A percentile compares a stretch with the other conserved stretches of the same genome.
These are phyloP conservation scores for Podotricha telesiphe DNA, from an alignment of 2,888 invertebrate species.

Conservation along the genomic window DNA sequence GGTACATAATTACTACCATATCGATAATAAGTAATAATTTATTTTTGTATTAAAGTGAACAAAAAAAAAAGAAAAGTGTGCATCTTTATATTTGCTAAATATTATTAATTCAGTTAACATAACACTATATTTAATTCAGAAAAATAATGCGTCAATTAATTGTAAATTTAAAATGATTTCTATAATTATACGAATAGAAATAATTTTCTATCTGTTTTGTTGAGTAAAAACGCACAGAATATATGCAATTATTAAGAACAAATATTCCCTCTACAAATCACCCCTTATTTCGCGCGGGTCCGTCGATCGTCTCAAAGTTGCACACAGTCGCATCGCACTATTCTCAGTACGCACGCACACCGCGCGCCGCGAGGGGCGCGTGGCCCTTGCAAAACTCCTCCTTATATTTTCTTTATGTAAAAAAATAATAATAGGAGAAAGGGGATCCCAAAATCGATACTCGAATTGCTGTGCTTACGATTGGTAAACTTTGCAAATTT, in stretches of 20 bases:
- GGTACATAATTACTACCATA: no score
- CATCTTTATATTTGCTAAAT: no score
- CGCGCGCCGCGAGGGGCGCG: conserved; percentile 63
- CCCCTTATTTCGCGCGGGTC: conserved; percentile 72
- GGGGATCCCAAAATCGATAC: conserved; percentile 81
- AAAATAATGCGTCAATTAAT: no score
- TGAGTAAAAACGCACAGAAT: neutral
- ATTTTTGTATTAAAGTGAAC: no score
- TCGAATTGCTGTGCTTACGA: conserved; percentile 68
- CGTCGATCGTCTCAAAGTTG: conserved; percentile 79
- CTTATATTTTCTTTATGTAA: conserved; percentile 83
- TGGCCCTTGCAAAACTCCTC: conserved; percentile 78
- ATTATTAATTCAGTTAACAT: no score
- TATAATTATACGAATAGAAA: no score
- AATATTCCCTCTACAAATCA: conserved; percentile 58
- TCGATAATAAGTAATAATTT: no score
- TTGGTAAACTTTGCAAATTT: conserved; percentile 41
- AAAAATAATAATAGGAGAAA: conserved; percentile 81
- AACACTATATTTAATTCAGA: no score
- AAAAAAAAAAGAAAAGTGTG: no score
- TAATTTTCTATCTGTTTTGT: no score
- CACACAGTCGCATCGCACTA: conserved; percentile 53
- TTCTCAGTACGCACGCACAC: conserved; percentile 45
- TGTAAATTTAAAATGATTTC: no score
- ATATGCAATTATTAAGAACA: conserved; percentile 51